Evolutionary conservation across 92 coral and sea anemone species (phyloP), one percentile per base, ranked within the genome.

Genomic region (Epizoanthus rinbou): DNA sequence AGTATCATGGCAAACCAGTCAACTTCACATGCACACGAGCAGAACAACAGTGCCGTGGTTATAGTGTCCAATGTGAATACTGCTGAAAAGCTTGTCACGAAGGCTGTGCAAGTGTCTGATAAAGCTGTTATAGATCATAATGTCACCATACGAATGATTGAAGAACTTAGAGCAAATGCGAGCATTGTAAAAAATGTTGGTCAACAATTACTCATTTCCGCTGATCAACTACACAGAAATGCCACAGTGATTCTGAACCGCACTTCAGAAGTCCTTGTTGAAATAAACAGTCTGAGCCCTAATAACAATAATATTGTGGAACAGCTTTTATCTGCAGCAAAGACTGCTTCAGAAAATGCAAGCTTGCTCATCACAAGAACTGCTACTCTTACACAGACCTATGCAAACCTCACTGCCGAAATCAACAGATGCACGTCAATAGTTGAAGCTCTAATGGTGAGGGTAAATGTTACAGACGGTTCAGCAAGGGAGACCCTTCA

Each of bases 21-120:
- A 41, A 64, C 80, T 3, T 64, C 66, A 1, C 80, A 59, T 35
- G 89, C 93, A 8, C 76, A 79, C 41, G 83, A 71, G 25, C 94
- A 90, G 50, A 92, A 92, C 52, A 57, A 35, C 50, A 90, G 94
- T 35, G 94, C 84, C 0, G 68, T 80, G 16, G 88, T 72, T 37
- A 84, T 93, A 6, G 83, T 80, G 35, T 68, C 73, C 33, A 86
- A 76, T 45, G 93, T 89, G 19, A 57, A 52, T 3, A 71, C 60
- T 24, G 84, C 93, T 35, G 70, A 66, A 13, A 37, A 58, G 14
- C 52, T 64, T 22, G 70, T 90, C 1, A 39, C 0, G 18, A 71
- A 91, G 17, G 83, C 92, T 15, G 2, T 65, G 63, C 2, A 37
- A 8, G 65, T 86, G 53, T 63, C 87, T 11, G 54, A 5, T 0